Conservation (phyloP, 1,140 invertebrate genomes). For the Reticulitermes speratus region DNA sequence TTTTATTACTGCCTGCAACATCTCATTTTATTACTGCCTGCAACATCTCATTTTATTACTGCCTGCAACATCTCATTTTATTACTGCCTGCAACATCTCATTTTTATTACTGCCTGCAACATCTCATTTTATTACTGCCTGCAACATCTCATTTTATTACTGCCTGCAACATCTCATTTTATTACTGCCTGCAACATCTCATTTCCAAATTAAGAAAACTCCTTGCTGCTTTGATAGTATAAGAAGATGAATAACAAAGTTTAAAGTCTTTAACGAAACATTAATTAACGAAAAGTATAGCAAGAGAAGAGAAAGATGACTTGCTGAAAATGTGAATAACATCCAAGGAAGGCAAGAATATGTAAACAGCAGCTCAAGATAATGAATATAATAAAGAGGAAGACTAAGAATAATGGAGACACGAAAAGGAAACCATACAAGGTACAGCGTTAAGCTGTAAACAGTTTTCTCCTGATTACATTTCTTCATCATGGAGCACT, state of each 20-base stretch:
- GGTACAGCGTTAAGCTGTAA: not conserved
- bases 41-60: too few species aligned
- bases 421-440: not conserved
- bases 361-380: not conserved
- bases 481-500: not conserved
- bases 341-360: not conserved
- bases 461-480: not conserved
- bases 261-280: not conserved
- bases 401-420: not conserved
- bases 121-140: too few species aligned
- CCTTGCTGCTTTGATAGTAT: too few species aligned
- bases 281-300: not conserved
- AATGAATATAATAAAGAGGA: not conserved
- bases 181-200: too few species aligned
- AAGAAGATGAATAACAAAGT: not conserved
- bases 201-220: too few species aligned
- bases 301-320: not conserved
- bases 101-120: too few species aligned
- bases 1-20: too few species aligned
- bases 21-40: too few species aligned
- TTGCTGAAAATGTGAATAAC: not conserved
- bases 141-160: too few species aligned
- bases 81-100: too few species aligned
- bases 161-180: too few species aligned
- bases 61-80: too few species aligned